These are phyloP conservation scores for Sinocyclocheilus grahami DNA, from an alignment of 2,113 vertebrate species.

Conservation along the genomic window DNA sequence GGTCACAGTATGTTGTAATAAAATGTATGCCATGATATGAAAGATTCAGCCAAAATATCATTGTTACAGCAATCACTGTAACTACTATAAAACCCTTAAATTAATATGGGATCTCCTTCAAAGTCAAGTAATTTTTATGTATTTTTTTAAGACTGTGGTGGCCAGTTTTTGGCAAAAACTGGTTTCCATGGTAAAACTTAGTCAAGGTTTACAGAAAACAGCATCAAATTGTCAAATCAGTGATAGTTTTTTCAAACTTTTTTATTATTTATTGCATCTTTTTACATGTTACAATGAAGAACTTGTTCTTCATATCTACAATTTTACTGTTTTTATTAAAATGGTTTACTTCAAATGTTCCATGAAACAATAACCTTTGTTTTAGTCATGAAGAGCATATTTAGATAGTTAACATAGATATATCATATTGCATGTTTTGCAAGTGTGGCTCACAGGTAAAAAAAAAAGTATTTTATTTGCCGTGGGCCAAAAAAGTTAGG, in stretches of 20 bases:
- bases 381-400: neutral
- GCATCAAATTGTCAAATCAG: neutral
- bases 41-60: neutral
- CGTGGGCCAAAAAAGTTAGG: neutral
- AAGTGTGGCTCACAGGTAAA: neutral
- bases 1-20: neutral
- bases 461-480: neutral
- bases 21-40: neutral
- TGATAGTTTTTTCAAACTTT: neutral
- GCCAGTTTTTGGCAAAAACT: neutral
- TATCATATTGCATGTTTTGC: neutral
- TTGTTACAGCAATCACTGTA: neutral
- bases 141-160: neutral
- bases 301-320: neutral
- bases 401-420: neutral
- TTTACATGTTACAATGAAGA: neutral
- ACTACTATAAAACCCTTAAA: neutral
- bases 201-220: neutral
- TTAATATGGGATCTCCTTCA: neutral
- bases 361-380: neutral
- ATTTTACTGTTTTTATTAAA: neutral
- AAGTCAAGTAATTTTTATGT: neutral
- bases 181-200: neutral
- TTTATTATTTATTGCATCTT: neutral
- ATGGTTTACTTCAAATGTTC: neutral